Percentiles rank a stretch among this genome's conserved stretches.
These are phyloP conservation scores for Melanogrammus aeglefinus DNA, from an alignment of 2,797 vertebrate genomes.

Conservation along the genomic window DNA sequence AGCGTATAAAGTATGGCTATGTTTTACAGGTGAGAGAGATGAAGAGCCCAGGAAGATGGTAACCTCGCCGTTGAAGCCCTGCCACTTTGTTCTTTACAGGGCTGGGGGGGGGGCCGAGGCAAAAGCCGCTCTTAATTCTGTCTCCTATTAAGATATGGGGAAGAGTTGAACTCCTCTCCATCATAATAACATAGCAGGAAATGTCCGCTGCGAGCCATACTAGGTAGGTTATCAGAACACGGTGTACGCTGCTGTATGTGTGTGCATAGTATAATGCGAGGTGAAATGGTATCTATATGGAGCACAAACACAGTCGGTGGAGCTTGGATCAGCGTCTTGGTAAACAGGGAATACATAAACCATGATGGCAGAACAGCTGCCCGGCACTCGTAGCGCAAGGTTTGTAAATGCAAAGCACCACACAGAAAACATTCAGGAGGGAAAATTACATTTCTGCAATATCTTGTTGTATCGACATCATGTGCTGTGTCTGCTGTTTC, in stretches of 20 bases:
- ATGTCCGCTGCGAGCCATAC: slow-evolving; percentile 31
- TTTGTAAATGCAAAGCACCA: too few relatives aligned
- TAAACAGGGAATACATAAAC: background rate
- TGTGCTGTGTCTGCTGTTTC: slow-evolving; percentile 10
- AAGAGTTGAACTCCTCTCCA: slow-evolving; percentile 52
- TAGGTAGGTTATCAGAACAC: slow-evolving; percentile 42
- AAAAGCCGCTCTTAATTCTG: slow-evolving; percentile 17
- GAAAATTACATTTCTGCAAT: background rate
- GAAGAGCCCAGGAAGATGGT: slow-evolving; percentile 57
- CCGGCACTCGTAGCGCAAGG: too few relatives aligned
- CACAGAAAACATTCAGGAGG: too few relatives aligned
- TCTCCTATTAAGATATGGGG: slow-evolving; percentile 15
- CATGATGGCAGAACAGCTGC: background rate
- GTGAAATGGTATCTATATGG: background rate
- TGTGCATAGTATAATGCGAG: background rate
- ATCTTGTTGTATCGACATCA: background rate
- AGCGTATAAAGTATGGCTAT: slow-evolving; percentile 72
- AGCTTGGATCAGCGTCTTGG: background rate
- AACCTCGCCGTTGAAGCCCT: slow-evolving; percentile 44
- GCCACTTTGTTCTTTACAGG: slow-evolving; percentile 59
- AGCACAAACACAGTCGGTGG: background rate
- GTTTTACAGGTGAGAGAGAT: slow-evolving; percentile 72
- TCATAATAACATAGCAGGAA: slow-evolving; percentile 38
- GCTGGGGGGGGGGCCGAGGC: slow-evolving; percentile 30
- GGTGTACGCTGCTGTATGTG: slow-evolving; percentile 37